Evolutionary conservation across 2,888 invertebrate genomes (phyloP).

Genomic region (Autographa gamma): DNA sequence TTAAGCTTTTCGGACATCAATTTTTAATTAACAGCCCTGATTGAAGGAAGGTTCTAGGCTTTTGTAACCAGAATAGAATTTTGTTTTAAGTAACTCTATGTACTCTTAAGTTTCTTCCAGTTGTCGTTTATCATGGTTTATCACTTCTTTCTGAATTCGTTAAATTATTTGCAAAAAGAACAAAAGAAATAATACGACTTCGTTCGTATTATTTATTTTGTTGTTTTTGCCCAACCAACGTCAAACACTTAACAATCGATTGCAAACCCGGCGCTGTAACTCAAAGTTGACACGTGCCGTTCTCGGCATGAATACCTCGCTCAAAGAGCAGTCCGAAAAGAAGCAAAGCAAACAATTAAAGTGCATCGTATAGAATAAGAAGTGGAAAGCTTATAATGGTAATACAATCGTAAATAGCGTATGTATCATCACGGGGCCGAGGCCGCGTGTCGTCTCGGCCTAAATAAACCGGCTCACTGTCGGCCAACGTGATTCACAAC

Average conservation of each 20-base stretch:
- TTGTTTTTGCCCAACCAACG: no score
- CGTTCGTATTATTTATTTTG: no score
- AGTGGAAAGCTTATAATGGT: constrained; percentile 57
- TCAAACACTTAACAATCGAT: constrained; percentile 27
- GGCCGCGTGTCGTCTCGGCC: constrained; percentile 68
- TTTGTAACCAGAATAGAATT: no score
- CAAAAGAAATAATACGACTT: neutral
- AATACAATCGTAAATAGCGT: constrained; percentile 59
- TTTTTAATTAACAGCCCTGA: no score
- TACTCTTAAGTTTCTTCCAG: no score
- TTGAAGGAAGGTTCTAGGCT: no score
- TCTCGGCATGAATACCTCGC: constrained; percentile 30
- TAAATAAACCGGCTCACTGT: constrained; percentile 76
- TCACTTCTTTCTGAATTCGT: neutral
- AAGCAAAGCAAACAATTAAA: constrained; percentile 24
- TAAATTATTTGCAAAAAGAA: constrained; percentile 1
- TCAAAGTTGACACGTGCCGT: constrained; percentile 37
- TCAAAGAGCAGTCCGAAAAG: constrained; percentile 32
- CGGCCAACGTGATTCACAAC: constrained; percentile 54
- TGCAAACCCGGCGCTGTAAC: constrained; percentile 29
- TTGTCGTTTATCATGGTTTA: neutral
- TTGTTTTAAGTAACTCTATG: no score
- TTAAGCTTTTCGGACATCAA: no score
- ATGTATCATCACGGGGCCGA: constrained; percentile 56
- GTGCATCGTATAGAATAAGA: constrained; percentile 36